Percentiles rank a stretch among this genome's conserved stretches.
phyloP scores from a whole-genome alignment of 2,113 vertebrate species.

The human (Homo sapiens) region GRCh38 chr18:1708501-1709000 shows the following conservation, averaged over 20 bases:
- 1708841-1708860: background rate
- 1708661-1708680: background rate
- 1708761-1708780: background rate
- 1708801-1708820: background rate
- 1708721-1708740: background rate
- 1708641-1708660: background rate
- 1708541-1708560: background rate
- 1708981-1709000: background rate
- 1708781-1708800: no score
- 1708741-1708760: background rate
- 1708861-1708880: background rate
- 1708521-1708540: background rate
- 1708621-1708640: background rate
- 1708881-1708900: background rate
- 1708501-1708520: background rate
- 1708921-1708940: background rate
- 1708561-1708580: background rate
- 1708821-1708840: background rate
- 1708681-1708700: background rate
- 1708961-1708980: background rate
- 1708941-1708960: background rate
- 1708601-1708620: background rate
- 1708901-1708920: background rate
- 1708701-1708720: background rate
- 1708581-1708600: background rate